These are phyloP conservation scores for Magallana angulata DNA, from an alignment of 1,140 invertebrate species.

Conservation along the genomic window DNA sequence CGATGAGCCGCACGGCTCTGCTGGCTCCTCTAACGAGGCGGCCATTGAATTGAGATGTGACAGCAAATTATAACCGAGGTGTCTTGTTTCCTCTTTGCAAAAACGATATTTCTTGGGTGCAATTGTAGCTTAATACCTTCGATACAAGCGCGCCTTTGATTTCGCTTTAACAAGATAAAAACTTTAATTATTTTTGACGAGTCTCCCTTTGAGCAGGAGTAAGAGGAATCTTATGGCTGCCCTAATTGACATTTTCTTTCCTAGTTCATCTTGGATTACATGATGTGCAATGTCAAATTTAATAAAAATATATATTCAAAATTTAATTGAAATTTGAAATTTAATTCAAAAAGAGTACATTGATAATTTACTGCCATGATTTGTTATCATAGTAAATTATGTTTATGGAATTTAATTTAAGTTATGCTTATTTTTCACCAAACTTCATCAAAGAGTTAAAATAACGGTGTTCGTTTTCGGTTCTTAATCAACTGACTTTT, in stretches of 20 bases:
- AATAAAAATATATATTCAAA: not conserved
- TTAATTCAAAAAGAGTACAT: not conserved
- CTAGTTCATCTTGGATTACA: conserved; percentile 18
- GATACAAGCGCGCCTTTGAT: conserved; percentile 24
- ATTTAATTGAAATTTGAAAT: conserved; percentile 27
- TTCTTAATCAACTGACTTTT: no score
- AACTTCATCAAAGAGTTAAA: no score
- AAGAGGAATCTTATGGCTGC: conserved; percentile 2
- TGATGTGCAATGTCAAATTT: conserved; percentile 14
- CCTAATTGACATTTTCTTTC: conserved; percentile 31
- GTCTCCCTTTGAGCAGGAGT: not conserved
- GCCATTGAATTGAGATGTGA: conserved; percentile 33
- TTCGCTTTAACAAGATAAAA: conserved; percentile 32
- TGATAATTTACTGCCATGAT: not conserved
- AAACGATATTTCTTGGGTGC: not conserved
- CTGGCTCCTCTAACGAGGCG: not conserved
- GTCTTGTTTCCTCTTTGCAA: conserved; percentile 17
- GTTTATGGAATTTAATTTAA: no score
- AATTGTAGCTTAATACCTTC: conserved; percentile 28
- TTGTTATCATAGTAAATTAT: no score
- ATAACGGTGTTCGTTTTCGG: no score
- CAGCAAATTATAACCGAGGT: not conserved
- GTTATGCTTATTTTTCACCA: no score
- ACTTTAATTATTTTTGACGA: conserved; percentile 28
- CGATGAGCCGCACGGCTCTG: not conserved